These are phyloP conservation scores for Zaprionus bogoriensis DNA, from an alignment of 2,888 invertebrate species.

Conservation along the genomic window DNA sequence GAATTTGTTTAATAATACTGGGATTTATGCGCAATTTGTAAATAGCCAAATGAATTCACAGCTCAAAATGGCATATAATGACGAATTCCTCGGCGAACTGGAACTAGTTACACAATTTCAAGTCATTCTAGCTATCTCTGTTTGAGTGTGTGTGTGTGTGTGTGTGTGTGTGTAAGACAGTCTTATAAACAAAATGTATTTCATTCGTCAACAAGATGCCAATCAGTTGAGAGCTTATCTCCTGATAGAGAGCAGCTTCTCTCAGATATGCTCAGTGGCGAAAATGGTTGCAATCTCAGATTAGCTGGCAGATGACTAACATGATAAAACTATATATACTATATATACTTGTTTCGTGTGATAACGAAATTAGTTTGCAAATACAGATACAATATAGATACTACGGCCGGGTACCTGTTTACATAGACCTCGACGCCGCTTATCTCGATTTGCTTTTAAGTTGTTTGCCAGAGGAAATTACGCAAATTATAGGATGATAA, in stretches of 20 bases:
- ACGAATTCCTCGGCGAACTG: background rate
- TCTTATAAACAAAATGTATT: background rate
- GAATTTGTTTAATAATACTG: constrained; percentile 2
- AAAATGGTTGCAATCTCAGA: background rate
- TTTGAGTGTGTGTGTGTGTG: background rate
- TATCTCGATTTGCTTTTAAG: constrained; percentile 17
- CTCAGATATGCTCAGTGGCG: background rate
- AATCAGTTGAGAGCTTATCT: background rate
- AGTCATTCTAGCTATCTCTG: background rate
- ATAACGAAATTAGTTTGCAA: constrained; percentile 8
- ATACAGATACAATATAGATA: background rate
- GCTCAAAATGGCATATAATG: background rate
- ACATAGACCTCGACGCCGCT: background rate
- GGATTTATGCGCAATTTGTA: background rate
- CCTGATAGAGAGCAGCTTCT: background rate
- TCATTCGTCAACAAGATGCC: background rate
- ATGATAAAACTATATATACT: background rate
- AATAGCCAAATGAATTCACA: background rate
- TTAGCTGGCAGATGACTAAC: background rate
- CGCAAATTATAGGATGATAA: constrained; percentile 28
- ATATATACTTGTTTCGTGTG: no score
- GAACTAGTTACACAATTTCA: background rate
- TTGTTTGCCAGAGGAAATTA: constrained; percentile 13
- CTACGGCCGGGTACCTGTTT: background rate
- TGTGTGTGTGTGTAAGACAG: background rate